phyloP scores from a whole-genome alignment of 2,888 invertebrate species.

The Hirudinaria manillensis region DNA sequence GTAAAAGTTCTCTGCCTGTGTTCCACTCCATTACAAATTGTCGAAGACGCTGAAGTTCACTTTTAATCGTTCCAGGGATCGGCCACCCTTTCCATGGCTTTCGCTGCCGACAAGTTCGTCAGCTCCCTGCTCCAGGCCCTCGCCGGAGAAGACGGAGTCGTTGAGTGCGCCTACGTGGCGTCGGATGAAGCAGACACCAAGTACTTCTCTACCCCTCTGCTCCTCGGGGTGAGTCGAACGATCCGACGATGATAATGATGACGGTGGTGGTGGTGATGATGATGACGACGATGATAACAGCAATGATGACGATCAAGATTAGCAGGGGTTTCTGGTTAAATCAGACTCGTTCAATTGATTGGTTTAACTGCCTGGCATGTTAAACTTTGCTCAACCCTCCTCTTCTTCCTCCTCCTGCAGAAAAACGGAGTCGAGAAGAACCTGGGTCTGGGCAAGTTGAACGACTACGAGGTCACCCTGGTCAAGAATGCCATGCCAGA shows the following conservation, averaged over 20 bases:
- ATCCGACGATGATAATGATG: background rate
- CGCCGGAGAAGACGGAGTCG: slow-evolving; percentile 75
- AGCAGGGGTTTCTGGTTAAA: no score
- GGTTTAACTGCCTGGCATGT: background rate
- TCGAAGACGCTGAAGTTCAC: no score
- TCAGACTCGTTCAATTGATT: background rate
- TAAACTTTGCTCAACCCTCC: no score
- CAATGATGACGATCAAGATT: no score
- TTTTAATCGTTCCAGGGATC: slow-evolving; percentile 64
- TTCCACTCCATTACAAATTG: no score
- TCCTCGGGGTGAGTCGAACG: slow-evolving; percentile 59
- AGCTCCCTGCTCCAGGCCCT: slow-evolving; percentile 77
- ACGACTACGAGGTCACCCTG: slow-evolving; percentile 74
- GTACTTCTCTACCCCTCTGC: slow-evolving; percentile 87
- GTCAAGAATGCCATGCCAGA: slow-evolving; percentile 84
- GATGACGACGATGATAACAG: background rate
- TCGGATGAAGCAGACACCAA: slow-evolving; percentile 77
- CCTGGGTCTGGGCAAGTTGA: slow-evolving; percentile 79
- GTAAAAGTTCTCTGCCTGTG: no score
- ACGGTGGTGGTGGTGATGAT: background rate
- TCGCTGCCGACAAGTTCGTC: slow-evolving; percentile 74
- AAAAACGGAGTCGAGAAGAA: slow-evolving; percentile 86
- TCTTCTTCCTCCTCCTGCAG: slow-evolving; percentile 49
- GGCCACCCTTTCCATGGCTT: slow-evolving; percentile 96
- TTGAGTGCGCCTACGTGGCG: slow-evolving; percentile 87